Conservation (phyloP, 2,888 invertebrate genomes). For the Drosophila mimetica region DNA sequence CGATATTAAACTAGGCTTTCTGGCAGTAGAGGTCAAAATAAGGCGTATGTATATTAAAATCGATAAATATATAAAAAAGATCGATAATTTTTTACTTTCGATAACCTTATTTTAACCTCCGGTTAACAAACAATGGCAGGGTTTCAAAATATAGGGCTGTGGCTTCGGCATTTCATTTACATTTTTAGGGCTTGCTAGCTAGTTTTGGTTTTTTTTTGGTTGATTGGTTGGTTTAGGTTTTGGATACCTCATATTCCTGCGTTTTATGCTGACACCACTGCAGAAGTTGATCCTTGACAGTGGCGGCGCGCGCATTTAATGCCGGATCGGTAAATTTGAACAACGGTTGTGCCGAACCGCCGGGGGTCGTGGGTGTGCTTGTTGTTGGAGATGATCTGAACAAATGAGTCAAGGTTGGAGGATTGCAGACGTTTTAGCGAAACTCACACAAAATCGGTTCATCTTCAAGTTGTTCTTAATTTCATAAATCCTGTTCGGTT, state of each 20-base stretch:
- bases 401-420: slow-evolving; percentile 82
- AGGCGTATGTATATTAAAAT: not conserved
- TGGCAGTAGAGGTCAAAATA: slow-evolving; percentile 8
- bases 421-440: slow-evolving; percentile 83
- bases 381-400: slow-evolving; percentile 90
- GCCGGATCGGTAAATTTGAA: slow-evolving; percentile 96
- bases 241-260: slow-evolving; percentile 96
- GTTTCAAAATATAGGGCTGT: slow-evolving; percentile 20
- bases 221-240: slow-evolving; percentile 54
- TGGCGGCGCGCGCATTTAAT: slow-evolving; percentile 95
- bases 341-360: slow-evolving; percentile 89
- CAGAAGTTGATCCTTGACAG: slow-evolving; percentile 98
- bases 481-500: slow-evolving; percentile 26
- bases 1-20: not conserved
- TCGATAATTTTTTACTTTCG: too few relatives aligned
- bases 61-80: not conserved
- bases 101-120: too few relatives aligned
- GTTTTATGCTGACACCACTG: slow-evolving; percentile 99
- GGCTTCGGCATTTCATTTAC: slow-evolving; percentile 21
- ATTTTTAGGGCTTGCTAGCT: slow-evolving; percentile 10
- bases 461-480: slow-evolving; percentile 42
- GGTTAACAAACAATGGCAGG: slow-evolving; percentile 8
- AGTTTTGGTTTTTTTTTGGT: slow-evolving; percentile 27
- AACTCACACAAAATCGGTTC: slow-evolving; percentile 67
- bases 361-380: slow-evolving; percentile 86